phyloP scores from a whole-genome alignment of 2,888 invertebrate species.

The Bembecia ichneumoniformis region DNA sequence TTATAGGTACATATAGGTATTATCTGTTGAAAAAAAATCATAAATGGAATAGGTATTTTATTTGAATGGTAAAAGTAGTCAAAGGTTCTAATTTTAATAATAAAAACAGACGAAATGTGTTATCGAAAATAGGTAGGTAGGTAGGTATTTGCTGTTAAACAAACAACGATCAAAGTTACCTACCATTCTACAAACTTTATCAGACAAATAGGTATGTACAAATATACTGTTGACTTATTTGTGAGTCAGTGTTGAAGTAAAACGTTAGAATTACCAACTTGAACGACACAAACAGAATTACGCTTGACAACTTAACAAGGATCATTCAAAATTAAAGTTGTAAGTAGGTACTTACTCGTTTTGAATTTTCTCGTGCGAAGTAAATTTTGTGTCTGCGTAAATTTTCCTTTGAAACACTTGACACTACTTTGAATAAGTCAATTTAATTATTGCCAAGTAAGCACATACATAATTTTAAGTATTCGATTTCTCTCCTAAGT shows the following conservation, averaged over 20 bases:
- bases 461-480: neutral
- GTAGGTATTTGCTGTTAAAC: too few relatives aligned
- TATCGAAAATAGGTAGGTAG: too few relatives aligned
- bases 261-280: slow-evolving; percentile 4
- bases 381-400: neutral
- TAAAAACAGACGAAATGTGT: too few relatives aligned
- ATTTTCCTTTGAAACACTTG: neutral
- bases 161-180: too few relatives aligned
- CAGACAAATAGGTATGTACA: neutral
- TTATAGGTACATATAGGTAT: too few relatives aligned
- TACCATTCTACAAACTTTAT: neutral
- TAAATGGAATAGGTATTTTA: too few relatives aligned
- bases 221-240: neutral
- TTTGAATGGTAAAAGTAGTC: too few relatives aligned
- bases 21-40: too few relatives aligned
- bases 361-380: slow-evolving; percentile 1
- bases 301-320: neutral
- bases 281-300: slow-evolving; percentile 13
- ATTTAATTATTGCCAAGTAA: neutral
- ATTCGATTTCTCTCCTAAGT: slow-evolving; percentile 1
- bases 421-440: neutral
- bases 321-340: slow-evolving; percentile 13
- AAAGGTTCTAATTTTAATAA: too few relatives aligned
- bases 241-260: neutral
- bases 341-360: slow-evolving; percentile 11